A percentile compares a stretch with the other conserved stretches of the same genome.
Conservation (phyloP, 2,797 vertebrate genomes). For the Cryptoblepharus egeriae region DNA sequence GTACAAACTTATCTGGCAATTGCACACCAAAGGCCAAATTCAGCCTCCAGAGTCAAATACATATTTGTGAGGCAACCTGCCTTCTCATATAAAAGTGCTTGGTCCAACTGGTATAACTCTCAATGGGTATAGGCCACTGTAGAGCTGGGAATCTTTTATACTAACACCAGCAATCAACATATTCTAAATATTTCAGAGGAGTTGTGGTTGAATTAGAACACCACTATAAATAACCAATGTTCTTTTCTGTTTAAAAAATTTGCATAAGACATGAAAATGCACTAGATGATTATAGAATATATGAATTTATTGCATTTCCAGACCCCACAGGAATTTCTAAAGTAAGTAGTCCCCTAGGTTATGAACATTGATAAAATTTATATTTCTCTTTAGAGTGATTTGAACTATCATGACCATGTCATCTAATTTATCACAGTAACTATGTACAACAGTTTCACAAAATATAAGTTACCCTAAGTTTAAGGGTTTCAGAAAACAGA, state of each 20-base stretch:
- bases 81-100: too few relatives aligned
- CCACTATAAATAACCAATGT: neutral
- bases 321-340: constrained; percentile 83
- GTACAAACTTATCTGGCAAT: too few relatives aligned
- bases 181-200: neutral
- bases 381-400: neutral
- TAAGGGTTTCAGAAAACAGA: neutral
- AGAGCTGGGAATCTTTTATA: neutral
- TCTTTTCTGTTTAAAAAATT: constrained; percentile 22
- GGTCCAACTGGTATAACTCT: too few relatives aligned
- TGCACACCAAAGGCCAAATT: too few relatives aligned
- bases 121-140: neutral
- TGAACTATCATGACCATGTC: neutral
- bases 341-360: constrained; percentile 76
- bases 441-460: neutral
- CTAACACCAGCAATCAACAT: neutral
- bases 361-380: constrained; percentile 4
- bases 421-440: neutral
- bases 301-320: constrained; percentile 93
- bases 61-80: too few relatives aligned
- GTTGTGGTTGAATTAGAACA: neutral
- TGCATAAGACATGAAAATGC: constrained; percentile 91
- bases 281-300: constrained; percentile 94
- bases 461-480: neutral
- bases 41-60: too few relatives aligned